Evolutionary conservation across 2,113 vertebrate genomes (phyloP).

Genomic region (crab-eating macaque (Macaca fascicularis)): DNA sequence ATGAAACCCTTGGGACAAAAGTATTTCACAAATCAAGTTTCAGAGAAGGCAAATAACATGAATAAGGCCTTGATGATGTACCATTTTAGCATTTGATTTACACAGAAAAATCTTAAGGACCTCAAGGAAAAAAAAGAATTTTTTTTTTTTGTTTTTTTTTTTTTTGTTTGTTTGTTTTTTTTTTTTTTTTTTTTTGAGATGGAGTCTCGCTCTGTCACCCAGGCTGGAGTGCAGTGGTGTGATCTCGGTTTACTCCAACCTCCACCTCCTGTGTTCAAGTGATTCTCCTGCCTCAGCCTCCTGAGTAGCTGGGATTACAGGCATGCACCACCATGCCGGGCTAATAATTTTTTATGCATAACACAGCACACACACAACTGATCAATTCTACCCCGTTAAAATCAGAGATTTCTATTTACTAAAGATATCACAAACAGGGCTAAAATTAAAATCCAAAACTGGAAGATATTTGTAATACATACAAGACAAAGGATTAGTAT

Average conservation of each 20-base stretch:
- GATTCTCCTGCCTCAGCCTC: too few species aligned
- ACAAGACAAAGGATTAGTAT: not conserved
- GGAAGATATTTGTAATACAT: not conserved
- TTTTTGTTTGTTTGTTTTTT: too few species aligned
- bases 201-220: too few species aligned
- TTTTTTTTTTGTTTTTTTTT: not conserved
- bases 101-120: not conserved
- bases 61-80: not conserved
- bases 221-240: too few species aligned
- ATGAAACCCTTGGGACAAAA: not conserved
- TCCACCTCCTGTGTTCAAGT: too few species aligned
- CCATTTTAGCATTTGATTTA: not conserved
- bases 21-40: constrained; percentile 4
- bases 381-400: constrained; percentile 13
- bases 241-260: too few species aligned
- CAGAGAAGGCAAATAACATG: not conserved
- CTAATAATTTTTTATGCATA: not conserved
- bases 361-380: not conserved
- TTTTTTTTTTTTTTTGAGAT: not conserved
- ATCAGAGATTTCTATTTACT: not conserved
- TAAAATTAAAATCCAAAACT: not conserved
- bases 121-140: not conserved
- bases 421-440: not conserved
- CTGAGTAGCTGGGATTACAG: too few species aligned
- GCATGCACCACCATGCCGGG: too few species aligned